Evolutionary conservation across 2,797 vertebrate species (phyloP), one percentile per base, ranked within the genome.

Genomic region (Leptoclinus maculatus): DNA sequence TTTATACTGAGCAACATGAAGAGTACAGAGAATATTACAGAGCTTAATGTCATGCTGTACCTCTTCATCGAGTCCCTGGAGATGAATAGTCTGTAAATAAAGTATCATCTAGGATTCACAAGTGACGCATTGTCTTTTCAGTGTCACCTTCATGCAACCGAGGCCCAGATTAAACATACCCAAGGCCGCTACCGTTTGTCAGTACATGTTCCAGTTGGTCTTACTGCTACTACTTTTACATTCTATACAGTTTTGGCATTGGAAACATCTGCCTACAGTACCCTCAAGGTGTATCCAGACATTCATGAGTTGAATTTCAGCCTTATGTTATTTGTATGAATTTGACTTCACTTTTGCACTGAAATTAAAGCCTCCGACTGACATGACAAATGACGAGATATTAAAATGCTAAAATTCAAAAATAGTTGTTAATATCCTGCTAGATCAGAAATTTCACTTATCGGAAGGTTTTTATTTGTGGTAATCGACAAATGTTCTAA

Each of bases 81-180:
- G 72, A 77, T 62, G 75, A 83, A 82, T 51, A 56, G 39, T 78
- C 66, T 82, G 77, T 78, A 77, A 85, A 88, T 83, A 87, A 88
- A 83, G 79, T 49, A 84, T 80, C 69, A 79, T 76, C 69, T 56
- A 53, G 66, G 63, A 83, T 84, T 77, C 75, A 60, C 45, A 47
- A 68, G 78, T 74, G 78, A 78, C 4, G 1, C 74, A 71, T 39
- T 39, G 76, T 76, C 56, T 74, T 79, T 84, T 75, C 66, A 60
- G 56, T 83, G 76, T 86, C 86, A 88, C 86, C 84, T 90, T 87
- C 68, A 75, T 74, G 53, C 51, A 86, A 68, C 53, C 43, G 60
- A 65, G 69, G 54, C 58, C 54, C 12, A 77, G 57, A 47, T 76
- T 80, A 54, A 25, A 54, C 53, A 27, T 27, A 8, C 53, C 23